These are phyloP conservation scores for Tor tambroides DNA, from an alignment of 2,113 vertebrate species.

Conservation along the genomic window DNA sequence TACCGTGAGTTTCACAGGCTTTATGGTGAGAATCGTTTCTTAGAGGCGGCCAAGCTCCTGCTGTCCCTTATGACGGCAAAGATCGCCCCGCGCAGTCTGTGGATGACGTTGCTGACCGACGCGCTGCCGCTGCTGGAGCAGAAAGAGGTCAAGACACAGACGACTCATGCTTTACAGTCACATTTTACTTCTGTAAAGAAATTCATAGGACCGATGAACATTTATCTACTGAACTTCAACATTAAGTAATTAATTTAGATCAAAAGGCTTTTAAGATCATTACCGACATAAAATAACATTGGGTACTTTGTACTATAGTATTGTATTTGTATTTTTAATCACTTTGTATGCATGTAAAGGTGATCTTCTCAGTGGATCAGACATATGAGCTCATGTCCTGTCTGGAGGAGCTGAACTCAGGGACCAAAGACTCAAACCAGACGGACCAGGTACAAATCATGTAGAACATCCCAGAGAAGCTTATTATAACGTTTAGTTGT, in stretches of 20 bases:
- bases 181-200: not conserved
- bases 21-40: constrained; percentile 86
- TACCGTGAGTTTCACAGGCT: constrained; percentile 96
- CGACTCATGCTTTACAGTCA: not conserved
- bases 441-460: constrained; percentile 35
- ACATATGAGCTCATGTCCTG: constrained; percentile 92
- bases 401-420: constrained; percentile 88
- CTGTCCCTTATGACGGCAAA: constrained; percentile 93
- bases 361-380: constrained; percentile 93
- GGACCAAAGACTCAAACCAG: constrained; percentile 59
- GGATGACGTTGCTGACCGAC: constrained; percentile 93
- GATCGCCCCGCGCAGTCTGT: constrained; percentile 92
- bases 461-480: not conserved
- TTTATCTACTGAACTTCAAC: not conserved
- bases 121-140: constrained; percentile 94
- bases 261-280: not conserved
- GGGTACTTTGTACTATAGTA: not conserved
- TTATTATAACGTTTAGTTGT: not conserved
- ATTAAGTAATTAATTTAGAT: too few relatives aligned
- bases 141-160: constrained; percentile 81
- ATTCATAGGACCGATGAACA: too few relatives aligned
- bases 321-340: too few relatives aligned
- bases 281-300: not conserved
- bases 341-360: constrained; percentile 71
- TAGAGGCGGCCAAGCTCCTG: constrained; percentile 85